A percentile compares a stretch with the other conserved stretches of the same genome.
These are phyloP conservation scores for Pseudotriccus pelzelni DNA, from an alignment of 2,797 vertebrate species.

Conservation along the genomic window DNA sequence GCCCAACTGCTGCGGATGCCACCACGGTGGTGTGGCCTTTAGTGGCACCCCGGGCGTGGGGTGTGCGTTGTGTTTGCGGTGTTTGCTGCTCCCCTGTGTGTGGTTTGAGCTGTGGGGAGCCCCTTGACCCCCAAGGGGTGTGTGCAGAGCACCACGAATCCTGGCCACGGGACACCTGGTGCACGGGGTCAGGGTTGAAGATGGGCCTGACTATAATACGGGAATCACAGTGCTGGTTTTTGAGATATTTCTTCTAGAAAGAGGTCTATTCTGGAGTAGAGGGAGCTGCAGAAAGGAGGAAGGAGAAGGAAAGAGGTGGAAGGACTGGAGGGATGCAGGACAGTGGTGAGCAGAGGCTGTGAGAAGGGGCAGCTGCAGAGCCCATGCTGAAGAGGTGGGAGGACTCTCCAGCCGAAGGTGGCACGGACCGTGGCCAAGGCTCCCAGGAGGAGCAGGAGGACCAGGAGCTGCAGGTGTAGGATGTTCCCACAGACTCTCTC, in stretches of 20 bases:
- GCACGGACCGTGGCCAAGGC: rapidly evolving
- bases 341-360: not conserved
- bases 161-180: not conserved
- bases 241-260: not conserved
- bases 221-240: not conserved
- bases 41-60: not conserved
- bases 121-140: not conserved
- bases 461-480: not conserved
- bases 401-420: not conserved
- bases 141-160: not conserved
- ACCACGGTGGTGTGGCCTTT: not conserved
- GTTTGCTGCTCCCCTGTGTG: not conserved
- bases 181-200: rapidly evolving
- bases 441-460: no score
- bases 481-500: not conserved
- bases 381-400: rapidly evolving
- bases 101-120: not conserved
- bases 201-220: no score
- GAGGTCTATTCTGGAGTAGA: not conserved
- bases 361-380: not conserved
- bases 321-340: not conserved
- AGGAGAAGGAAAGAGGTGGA: not conserved
- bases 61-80: not conserved
- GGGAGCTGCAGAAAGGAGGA: not conserved
- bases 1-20: not conserved